Evolutionary conservation across 2,797 vertebrate species (phyloP).

Genomic region (Sebastes oblongus): DNA sequence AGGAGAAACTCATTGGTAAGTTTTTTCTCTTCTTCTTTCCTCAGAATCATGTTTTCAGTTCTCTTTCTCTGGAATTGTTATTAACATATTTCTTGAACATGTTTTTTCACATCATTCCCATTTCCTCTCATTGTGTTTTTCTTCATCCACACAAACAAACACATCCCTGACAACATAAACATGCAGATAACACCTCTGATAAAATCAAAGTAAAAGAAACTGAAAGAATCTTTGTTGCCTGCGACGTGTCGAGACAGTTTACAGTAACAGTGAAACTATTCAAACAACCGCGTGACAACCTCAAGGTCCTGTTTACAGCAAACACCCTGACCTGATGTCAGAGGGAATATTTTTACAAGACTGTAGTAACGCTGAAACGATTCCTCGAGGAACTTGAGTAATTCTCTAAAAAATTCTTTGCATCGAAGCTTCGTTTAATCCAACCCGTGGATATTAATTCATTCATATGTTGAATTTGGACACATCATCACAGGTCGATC

Average conservation of each 20-base stretch:
- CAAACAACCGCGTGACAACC: conserved; percentile 19
- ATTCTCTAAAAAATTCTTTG: too few species aligned
- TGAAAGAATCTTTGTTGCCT: neutral
- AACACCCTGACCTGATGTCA: conserved; percentile 8
- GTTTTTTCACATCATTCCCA: neutral
- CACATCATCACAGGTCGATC: too few species aligned
- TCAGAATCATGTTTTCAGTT: neutral
- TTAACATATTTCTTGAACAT: neutral
- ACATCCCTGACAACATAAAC: neutral
- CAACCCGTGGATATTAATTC: too few species aligned
- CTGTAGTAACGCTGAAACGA: too few species aligned
- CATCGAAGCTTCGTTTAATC: too few species aligned
- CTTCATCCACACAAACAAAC: neutral
- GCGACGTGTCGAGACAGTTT: neutral
- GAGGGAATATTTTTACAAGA: neutral
- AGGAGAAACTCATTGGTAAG: conserved; percentile 88
- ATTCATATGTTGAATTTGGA: too few species aligned
- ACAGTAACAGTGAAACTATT: conserved; percentile 11
- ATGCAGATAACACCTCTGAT: neutral
- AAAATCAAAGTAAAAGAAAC: neutral
- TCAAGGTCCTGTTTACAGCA: conserved; percentile 3
- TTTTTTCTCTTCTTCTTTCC: neutral
- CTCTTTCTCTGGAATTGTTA: neutral
- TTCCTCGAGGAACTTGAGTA: too few species aligned
- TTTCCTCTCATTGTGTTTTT: neutral